Base-by-base conservation (phyloP, 2,113 vertebrate species). In the Oncorhynchus kisutch region DNA sequence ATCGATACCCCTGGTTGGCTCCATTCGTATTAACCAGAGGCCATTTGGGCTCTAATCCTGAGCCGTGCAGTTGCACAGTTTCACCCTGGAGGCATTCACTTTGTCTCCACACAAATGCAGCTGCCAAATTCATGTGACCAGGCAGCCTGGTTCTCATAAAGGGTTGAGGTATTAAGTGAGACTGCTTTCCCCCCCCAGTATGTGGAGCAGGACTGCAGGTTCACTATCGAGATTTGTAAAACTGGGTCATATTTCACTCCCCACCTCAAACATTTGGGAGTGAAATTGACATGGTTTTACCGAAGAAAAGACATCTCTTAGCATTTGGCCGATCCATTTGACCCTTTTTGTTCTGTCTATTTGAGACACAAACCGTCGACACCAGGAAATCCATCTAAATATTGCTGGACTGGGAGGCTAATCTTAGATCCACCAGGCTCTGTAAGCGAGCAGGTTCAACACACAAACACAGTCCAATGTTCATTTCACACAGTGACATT, bases 91-190 rank as follows among this genome's bases (percentile, higher is more conserved):
- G 89, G 74, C 80, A 82, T 86, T 85, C 82, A 88, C 88, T 90
- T 89, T 88, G 89, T 89, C 86, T 89, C 70, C 72, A 67, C 88
- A 89, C 86, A 88, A 90, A 88, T 49, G 69, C 83, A 84, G 85
- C 88, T 90, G 90, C 86, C 89, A 89, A 80, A 90, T 89, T 87
- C 77, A 86, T 91, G 88, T 83, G 87, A 90, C 87, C 84, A 71
- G 88, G 72, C 86, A 69, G 73, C 76, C 71, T 86, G 79, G 81
- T 84, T 84, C 82, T 87, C 84, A 69, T 68, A 81, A 71, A 83
- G 85, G 73, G 81, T 25, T 51, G 81, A 82, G 84, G 77, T 87
- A 85, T 85, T 86, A 86, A 87, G 86, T 78, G 77, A 89, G 79
- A 73, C 29, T 75, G 79, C 79, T 83, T 82, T 84, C 67, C 78